Conservation (phyloP, 2,113 vertebrate genomes). For the Narcine bancroftii region DNA sequence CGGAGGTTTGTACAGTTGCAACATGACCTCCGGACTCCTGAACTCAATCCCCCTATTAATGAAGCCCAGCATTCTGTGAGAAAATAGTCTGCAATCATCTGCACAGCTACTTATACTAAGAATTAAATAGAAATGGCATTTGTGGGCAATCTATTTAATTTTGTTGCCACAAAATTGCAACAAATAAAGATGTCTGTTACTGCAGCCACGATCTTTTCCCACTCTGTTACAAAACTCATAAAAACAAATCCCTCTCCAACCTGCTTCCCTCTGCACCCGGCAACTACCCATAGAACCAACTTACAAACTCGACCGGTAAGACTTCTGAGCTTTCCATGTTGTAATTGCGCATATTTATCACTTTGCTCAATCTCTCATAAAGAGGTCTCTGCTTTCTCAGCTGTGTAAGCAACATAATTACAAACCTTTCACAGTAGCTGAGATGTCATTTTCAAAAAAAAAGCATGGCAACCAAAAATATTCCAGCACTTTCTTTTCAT, state of each 20-base stretch:
- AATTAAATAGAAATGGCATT: not conserved
- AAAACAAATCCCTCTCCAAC: not conserved
- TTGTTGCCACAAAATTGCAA: not conserved
- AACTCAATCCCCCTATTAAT: too few relatives aligned
- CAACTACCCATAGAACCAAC: too few relatives aligned
- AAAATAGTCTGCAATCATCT: not conserved
- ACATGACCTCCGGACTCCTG: too few relatives aligned
- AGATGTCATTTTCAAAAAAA: not conserved
- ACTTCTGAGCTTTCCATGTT: not conserved
- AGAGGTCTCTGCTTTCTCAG: conserved; percentile 1
- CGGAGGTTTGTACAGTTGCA: too few relatives aligned
- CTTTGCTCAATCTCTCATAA: not conserved
- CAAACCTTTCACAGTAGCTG: conserved; percentile 10
- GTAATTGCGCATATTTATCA: conserved; percentile 8
- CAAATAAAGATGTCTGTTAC: not conserved
- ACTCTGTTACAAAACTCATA: not conserved
- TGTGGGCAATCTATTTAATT: not conserved
- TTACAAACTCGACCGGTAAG: not conserved
- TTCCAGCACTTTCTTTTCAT: not conserved
- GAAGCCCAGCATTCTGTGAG: too few relatives aligned
- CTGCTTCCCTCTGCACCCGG: too few relatives aligned
- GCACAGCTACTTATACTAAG: not conserved
- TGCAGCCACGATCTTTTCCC: not conserved
- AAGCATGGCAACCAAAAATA: not conserved
- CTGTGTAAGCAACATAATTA: conserved; percentile 30